Base-by-base conservation (phyloP, 2,797 vertebrate genomes). In the Podarcis lilfordi region DNA sequence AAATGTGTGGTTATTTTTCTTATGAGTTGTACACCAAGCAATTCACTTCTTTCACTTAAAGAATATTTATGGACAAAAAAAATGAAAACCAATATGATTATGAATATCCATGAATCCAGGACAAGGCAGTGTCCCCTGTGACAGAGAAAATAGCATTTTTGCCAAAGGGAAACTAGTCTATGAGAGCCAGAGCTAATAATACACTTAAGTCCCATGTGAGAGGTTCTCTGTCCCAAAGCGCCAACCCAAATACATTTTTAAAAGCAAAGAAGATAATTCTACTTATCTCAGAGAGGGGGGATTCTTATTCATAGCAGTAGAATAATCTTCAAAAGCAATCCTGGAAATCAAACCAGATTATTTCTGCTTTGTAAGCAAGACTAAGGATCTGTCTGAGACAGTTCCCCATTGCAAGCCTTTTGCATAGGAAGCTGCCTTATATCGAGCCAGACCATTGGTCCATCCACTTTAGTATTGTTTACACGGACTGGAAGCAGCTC, bases 11-110 rank as follows among this genome's bases (percentile, higher is more conserved):
- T 17, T 86, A 1, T 37, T 84, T 93, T 87, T 74, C 19, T 86
- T 88, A 50, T 82, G 11, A 80, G 21, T 9, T 81, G 43, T 27
- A 15, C 0, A 50, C 19, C 4, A 8, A 84, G 79, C 86, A 88
- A 85, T 32, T 76, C 40, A 90, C n/a, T 89, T 25, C 23, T 43
- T 80, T 15, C 79, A 71, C 21, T n/a, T 37, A 23, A 78, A 85
- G 25, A 86, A 80, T 75, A 83, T 80, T 91, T 86, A 50, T n/a
- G 64, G 5, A 5, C 88, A 32, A 75, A 55, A 55, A 55, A 93
- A 91, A 86, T 15, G 1, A 90, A 89, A 92, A 61, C 25, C 23
- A 43, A 2, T 61, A 32, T 37, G 7, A 45, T 10, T 40, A 0
- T 86, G 21, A 76, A 71, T 76, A 81, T 69, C 81, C 72, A 71